Percentiles rank a stretch among this genome's conserved stretches.
These are phyloP conservation scores for Chrysolina americana DNA, from an alignment of 2,888 invertebrate species.

Conservation along the genomic window DNA sequence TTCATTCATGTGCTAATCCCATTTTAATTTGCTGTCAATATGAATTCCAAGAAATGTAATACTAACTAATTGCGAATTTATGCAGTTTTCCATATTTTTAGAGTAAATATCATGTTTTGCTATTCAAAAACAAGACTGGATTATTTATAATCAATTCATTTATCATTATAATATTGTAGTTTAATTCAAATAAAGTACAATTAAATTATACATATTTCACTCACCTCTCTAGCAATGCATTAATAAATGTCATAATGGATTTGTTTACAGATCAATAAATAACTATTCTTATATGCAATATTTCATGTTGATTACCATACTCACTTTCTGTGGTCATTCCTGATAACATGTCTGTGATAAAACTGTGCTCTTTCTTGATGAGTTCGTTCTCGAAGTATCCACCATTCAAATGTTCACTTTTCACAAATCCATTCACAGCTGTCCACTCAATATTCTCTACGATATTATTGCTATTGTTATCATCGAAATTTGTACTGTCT, in stretches of 20 bases:
- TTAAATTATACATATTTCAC: too few relatives aligned
- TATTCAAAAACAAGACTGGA: too few relatives aligned
- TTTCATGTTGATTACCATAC: constrained; percentile 25
- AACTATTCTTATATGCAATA: not conserved
- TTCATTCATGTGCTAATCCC: too few relatives aligned
- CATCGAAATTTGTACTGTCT: constrained; percentile 36
- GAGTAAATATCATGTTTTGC: too few relatives aligned
- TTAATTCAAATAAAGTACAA: too few relatives aligned
- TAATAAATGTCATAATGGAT: not conserved
- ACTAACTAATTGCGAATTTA: too few relatives aligned
- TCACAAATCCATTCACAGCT: constrained; percentile 53
- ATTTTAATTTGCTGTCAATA: too few relatives aligned
- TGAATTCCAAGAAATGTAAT: too few relatives aligned
- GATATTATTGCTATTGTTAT: constrained; percentile 38
- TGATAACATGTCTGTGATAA: constrained; percentile 56
- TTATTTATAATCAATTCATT: too few relatives aligned
- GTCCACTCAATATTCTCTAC: constrained; percentile 38
- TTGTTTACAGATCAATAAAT: not conserved
- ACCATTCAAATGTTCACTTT: constrained; percentile 55
- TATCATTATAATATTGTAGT: too few relatives aligned
- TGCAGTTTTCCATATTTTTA: too few relatives aligned
- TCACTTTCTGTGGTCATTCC: constrained; percentile 56
- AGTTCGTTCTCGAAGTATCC: constrained; percentile 58
- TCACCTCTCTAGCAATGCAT: too few relatives aligned
- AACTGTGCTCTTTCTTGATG: constrained; percentile 59